Evolutionary conservation across 2,797 vertebrate genomes (phyloP).

Genomic region (Xenops minutus): DNA sequence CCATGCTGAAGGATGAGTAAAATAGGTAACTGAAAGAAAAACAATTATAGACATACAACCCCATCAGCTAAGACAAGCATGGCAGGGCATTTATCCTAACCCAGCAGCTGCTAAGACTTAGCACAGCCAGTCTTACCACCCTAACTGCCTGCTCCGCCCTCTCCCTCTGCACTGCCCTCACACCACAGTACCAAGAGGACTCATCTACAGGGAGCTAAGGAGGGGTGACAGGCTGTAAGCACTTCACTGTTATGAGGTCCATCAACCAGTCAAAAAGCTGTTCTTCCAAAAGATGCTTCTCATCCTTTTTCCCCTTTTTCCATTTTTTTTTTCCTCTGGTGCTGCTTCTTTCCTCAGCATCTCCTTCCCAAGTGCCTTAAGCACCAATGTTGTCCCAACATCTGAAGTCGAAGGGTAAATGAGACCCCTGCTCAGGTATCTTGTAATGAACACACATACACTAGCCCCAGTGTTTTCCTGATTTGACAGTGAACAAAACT

Average conservation of each 20-base stretch:
- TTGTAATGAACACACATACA: neutral
- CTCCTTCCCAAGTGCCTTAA: neutral
- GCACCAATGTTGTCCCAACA: fast-evolving
- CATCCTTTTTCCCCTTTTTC: neutral
- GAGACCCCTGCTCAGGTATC: neutral
- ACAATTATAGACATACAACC: neutral
- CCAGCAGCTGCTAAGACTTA: fast-evolving
- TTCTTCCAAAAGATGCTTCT: neutral
- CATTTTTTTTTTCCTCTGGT: neutral
- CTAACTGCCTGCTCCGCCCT: neutral
- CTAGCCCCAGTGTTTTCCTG: fast-evolving
- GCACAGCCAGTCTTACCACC: neutral
- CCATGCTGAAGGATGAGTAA: neutral
- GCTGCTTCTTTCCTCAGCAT: neutral
- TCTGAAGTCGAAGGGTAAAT: fast-evolving
- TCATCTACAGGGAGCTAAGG: neutral
- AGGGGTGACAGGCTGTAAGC: neutral
- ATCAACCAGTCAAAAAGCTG: fast-evolving
- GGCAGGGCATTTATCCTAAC: neutral
- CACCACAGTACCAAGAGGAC: fast-evolving
- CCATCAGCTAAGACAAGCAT: neutral
- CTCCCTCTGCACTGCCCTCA: fast-evolving
- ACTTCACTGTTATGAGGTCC: neutral
- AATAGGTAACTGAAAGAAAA: slow-evolving; percentile 29
- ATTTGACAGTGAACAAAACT: neutral